Evolutionary conservation across 2,113 vertebrate genomes (phyloP), one percentile per base, ranked within the genome.

Genomic region (Serinus canaria): DNA sequence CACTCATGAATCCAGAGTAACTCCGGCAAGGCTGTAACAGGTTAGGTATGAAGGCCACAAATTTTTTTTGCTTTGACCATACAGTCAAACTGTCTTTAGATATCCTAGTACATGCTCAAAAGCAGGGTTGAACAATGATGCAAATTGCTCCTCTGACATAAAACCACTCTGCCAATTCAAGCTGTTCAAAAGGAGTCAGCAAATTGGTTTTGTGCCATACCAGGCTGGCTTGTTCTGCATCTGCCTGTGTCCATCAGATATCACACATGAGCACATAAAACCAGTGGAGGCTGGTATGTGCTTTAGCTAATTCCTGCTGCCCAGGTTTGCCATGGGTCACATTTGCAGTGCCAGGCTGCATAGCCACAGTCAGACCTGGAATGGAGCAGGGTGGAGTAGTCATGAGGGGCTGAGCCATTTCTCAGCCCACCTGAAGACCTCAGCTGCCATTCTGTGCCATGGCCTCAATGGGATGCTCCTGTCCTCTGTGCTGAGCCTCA

Each of bases 301-400:
- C 27, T 62, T 15, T 1, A 21, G 43, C 31, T 77, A 35, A 15
- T 59, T 66, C 6, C 0, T 4, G 5, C 43, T 73, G 50, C 59
- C 67, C 0, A 0, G 24, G 20, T 69, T 80, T 83, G 77, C 35
- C 1, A 0, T 23, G 25, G 55, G 13, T 49, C 11, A 1, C 9
- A 6, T 27, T 55, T 77, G 39, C 44, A 17, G 72, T 78, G 74
- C 66, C 50, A 59, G 47, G 50, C 28, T 37, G 52, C 7, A 1
- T 1, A 18, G n/a, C 25, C 52, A 8, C 23, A 15, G 0, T 0
- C 12, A 67, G 68, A 43, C 20, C 28, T 56, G 68, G 28, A 33
- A 3, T 1, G 33, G 23, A 58, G 22, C 7, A 9, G 89, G 0
- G 11, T 39, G 77, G 55, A 63, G 69, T 5, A 28, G 15, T n/a